Percentiles rank a stretch among this genome's conserved stretches.
Evolutionary conservation across 2,113 vertebrate species (phyloP).

Genomic region (Dissostichus mawsoni): DNA sequence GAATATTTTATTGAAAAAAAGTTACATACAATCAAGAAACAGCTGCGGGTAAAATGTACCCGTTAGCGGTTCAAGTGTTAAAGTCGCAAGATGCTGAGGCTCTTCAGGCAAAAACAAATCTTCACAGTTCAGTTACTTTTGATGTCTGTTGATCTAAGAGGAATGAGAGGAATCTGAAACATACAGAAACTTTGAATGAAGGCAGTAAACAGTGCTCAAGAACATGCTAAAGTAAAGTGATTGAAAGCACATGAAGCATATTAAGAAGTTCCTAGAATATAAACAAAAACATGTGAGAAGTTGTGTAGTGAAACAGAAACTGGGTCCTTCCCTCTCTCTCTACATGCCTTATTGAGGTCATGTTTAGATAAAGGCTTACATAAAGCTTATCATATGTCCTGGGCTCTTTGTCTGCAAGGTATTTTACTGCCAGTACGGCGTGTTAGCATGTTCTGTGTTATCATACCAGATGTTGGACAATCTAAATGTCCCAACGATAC

Average conservation of each 20-base stretch:
- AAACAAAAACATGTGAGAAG: conserved; percentile 5
- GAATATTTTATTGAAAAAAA: no score
- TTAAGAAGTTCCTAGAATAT: conserved; percentile 13
- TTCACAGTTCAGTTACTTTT: neutral
- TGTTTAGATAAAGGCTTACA: conserved; percentile 10
- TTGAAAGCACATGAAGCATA: conserved; percentile 12
- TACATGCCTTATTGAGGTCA: conserved; percentile 2
- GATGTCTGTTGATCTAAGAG: neutral
- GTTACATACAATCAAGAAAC: no score
- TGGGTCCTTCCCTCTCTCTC: neutral
- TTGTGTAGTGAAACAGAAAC: neutral
- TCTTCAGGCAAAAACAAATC: neutral
- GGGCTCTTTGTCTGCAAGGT: conserved; percentile 6
- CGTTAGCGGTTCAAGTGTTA: no score
- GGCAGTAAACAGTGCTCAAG: neutral
- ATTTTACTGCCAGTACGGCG: neutral
- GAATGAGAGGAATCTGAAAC: conserved; percentile 31
- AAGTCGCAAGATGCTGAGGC: no score
- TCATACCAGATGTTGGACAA: conserved; percentile 8
- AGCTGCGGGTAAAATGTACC: no score
- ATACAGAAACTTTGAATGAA: neutral
- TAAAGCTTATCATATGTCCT: conserved; percentile 23
- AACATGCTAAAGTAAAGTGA: conserved; percentile 14
- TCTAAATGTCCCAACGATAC: conserved; percentile 8
- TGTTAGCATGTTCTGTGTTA: conserved; percentile 38